These are phyloP conservation scores for Regulus satrapa DNA, from an alignment of 2,113 vertebrate genomes.

Conservation along the genomic window DNA sequence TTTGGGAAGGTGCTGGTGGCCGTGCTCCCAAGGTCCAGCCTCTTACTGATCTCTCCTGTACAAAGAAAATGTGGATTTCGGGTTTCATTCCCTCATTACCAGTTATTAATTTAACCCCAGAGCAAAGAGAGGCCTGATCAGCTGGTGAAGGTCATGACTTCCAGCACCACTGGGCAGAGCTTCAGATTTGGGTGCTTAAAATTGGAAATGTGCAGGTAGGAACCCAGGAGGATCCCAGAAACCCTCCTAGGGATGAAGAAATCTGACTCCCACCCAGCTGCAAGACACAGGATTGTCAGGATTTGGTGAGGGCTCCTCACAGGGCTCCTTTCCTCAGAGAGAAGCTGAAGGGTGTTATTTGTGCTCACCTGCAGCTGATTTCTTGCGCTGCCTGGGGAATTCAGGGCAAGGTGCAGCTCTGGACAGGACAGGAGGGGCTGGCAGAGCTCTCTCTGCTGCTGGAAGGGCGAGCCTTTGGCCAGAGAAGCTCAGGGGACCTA, in stretches of 20 bases:
- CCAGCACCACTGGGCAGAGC: not conserved
- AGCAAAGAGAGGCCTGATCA: not conserved
- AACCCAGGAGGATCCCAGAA: not conserved
- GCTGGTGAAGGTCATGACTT: not conserved
- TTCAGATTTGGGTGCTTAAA: not conserved
- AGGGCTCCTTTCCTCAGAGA: not conserved
- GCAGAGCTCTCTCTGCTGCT: conserved; percentile 51
- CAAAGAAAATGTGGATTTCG: not conserved
- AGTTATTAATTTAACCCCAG: not conserved
- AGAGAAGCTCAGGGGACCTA: conserved; percentile 62
- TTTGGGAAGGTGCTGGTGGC: not conserved
- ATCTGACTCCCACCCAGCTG: not conserved
- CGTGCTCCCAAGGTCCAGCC: not conserved
- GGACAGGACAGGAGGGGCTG: conserved; percentile 46
- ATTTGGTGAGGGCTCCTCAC: not conserved
- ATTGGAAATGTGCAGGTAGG: not conserved
- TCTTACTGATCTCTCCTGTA: not conserved
- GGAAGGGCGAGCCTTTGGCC: conserved; percentile 66
- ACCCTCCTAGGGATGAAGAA: not conserved
- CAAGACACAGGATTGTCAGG: not conserved
- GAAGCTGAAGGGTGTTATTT: not conserved
- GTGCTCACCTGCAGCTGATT: conserved; percentile 40
- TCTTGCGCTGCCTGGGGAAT: conserved; percentile 44
- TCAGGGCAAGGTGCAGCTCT: conserved; percentile 52
- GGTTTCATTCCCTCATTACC: not conserved